Conservation (phyloP, 2,113 vertebrate genomes). For the Lontra canadensis region DNA sequence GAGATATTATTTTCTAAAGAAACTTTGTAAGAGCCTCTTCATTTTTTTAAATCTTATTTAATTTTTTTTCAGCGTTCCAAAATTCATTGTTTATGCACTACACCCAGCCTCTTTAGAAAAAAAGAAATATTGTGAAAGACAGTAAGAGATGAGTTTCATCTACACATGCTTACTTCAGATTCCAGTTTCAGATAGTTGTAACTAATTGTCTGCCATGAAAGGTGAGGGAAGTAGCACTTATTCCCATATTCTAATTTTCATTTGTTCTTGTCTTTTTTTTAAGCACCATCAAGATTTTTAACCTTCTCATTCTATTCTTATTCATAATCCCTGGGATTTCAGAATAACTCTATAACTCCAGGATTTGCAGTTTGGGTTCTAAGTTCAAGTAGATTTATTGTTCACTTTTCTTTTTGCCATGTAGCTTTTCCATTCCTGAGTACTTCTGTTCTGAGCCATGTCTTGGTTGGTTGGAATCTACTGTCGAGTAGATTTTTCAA, state of each 20-base stretch:
- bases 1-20: not conserved
- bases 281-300: not conserved
- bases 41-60: too few relatives aligned
- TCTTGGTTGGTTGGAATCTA: not conserved
- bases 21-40: not conserved
- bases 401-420: not conserved
- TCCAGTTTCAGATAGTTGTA: slow-evolving; percentile 19
- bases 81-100: too few relatives aligned
- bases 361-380: not conserved
- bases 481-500: not conserved
- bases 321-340: not conserved
- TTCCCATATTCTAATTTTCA: not conserved
- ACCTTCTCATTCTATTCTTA: not conserved
- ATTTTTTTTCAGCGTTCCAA: too few relatives aligned
- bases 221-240: not conserved
- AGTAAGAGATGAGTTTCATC: not conserved
- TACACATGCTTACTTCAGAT: not conserved
- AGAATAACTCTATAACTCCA: not conserved
- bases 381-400: not conserved
- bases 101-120: too few relatives aligned
- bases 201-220: not conserved
- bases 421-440: not conserved
- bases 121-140: not conserved
- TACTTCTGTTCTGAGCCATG: not conserved
- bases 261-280: not conserved